Base-by-base conservation (phyloP, 2,888 invertebrate species). In the Leptarthrus brevirostris region DNA sequence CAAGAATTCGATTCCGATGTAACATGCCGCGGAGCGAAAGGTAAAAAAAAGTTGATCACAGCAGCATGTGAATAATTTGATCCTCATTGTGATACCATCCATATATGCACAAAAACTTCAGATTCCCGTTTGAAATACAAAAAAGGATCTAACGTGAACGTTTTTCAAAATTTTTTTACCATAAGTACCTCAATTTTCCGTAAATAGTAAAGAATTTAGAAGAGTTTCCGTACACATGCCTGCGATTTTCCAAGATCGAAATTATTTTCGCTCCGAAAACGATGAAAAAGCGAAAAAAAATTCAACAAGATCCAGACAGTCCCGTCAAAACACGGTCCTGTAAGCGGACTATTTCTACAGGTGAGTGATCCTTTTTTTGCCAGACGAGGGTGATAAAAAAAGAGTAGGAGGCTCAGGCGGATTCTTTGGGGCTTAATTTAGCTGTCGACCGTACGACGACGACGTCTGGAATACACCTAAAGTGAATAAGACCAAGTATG, bases 1-100 rank as follows among this genome's bases (percentile, higher is more conserved):
- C 71, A 71, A 34, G 54, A 22, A 71, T 71, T 71, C 54, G 49
- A 71, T 71, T 71, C 54, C 71, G 22, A 71, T 71, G 71, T 34
- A 71, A 54, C 54, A 54, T 34, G 36, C 22, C 30, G 30, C 30
- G 36, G 30, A 36, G 20, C 10, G 14, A 18, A 53, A 18, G 10
- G 1, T 10, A 16, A 56, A 58, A 58, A 16, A 56, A 26, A 58
- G 10, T 61, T 34, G 22, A 72, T 72, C 72, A 61, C 72, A 72
- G 72, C 72, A 72, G 72, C 72, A 72, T 72, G 72, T 58, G 72
- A 20, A 52, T n/a, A n/a, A n/a, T 20, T 10, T 6, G 52, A 10
- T 10, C 18, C 20, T 22, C 8, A 12, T 40, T 40, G 40, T 40
- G 12, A 0, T 3, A 6, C 12, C 1, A 52, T 20, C 3, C 18